Evolutionary conservation across 2,888 invertebrate genomes (phyloP).

Genomic region (Mayetiola destructor): DNA sequence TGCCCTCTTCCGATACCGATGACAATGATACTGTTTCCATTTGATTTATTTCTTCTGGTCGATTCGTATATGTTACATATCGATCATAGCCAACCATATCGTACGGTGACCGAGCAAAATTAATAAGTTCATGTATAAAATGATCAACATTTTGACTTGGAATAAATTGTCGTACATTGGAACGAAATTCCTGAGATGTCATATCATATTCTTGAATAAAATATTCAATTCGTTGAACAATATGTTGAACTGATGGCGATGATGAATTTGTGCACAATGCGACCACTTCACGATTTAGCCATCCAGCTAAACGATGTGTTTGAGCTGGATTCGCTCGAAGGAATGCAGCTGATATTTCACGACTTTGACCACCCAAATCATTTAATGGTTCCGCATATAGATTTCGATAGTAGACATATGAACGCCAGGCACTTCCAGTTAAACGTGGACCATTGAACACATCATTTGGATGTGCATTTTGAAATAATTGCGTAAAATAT

Average conservation of each 20-base stretch:
- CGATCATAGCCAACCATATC: conserved; percentile 74
- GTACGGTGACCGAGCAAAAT: conserved; percentile 74
- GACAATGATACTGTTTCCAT: not conserved
- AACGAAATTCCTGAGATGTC: conserved; percentile 46
- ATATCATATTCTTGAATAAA: conserved; percentile 50
- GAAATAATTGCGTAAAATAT: not conserved
- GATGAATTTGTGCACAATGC: conserved; percentile 48
- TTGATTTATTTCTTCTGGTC: conserved; percentile 19
- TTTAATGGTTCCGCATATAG: conserved; percentile 58
- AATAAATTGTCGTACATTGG: conserved; percentile 52
- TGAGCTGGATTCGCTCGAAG: conserved; percentile 69
- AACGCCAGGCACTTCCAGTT: conserved; percentile 37
- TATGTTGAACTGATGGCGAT: conserved; percentile 49
- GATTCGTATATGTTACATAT: conserved; percentile 48
- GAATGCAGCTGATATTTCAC: conserved; percentile 60
- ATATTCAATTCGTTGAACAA: conserved; percentile 53
- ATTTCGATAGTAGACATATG: conserved; percentile 59
- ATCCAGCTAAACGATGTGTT: conserved; percentile 68
- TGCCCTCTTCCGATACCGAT: not conserved
- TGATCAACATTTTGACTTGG: conserved; percentile 62
- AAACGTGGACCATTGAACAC: conserved; percentile 21
- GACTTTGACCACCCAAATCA: conserved; percentile 52
- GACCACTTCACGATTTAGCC: conserved; percentile 74
- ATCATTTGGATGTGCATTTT: conserved; percentile 16
- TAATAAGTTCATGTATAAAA: conserved; percentile 77